Evolutionary conservation across 2,797 vertebrate species (phyloP).

Genomic region (Acropternis orthonyx): DNA sequence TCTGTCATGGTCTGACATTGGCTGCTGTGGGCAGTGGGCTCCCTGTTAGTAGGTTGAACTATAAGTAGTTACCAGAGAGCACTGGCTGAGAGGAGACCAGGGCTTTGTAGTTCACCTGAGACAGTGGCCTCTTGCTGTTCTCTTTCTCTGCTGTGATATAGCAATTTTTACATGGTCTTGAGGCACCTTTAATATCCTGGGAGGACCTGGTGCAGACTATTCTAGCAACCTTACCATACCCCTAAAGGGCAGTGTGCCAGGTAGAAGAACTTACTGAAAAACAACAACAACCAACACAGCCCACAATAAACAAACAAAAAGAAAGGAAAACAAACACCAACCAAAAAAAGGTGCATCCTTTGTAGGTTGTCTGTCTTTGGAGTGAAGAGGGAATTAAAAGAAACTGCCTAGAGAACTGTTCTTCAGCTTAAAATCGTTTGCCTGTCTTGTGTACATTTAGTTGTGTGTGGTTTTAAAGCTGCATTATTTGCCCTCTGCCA

Average conservation of each 20-base stretch:
- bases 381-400: neutral
- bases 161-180: neutral
- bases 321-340: rapidly evolving
- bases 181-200: neutral
- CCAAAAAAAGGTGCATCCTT: neutral
- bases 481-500: neutral
- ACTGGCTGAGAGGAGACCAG: neutral
- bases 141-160: neutral
- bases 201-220: neutral
- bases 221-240: neutral
- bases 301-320: no score
- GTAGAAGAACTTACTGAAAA: neutral
- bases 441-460: neutral
- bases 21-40: neutral
- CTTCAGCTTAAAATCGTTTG: neutral
- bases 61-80: neutral
- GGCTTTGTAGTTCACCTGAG: neutral
- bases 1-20: neutral
- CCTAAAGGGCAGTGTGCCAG: neutral
- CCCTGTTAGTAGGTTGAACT: neutral
- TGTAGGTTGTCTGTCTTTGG: neutral
- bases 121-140: neutral
- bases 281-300: no score
- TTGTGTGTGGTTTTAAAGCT: neutral
- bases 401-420: neutral